Evolutionary conservation across 2,888 invertebrate species (phyloP).

Genomic region (Apodemia hepburni): DNA sequence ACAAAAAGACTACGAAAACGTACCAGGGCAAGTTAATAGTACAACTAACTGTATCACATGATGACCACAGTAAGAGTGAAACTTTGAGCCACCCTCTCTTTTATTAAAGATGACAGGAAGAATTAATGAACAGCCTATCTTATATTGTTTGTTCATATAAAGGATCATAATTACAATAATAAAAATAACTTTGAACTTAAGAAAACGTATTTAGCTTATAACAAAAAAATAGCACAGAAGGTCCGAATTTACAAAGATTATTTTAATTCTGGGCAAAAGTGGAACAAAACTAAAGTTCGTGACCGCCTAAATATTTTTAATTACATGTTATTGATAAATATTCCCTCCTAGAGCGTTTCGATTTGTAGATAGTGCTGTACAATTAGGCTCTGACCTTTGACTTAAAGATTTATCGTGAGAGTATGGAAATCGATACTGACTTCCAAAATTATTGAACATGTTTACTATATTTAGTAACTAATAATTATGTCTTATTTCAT

Average conservation of each 20-base stretch:
- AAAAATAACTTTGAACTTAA: too few relatives aligned
- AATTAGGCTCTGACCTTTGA: slow-evolving; percentile 76
- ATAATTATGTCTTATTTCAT: slow-evolving; percentile 7
- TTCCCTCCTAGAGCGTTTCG: slow-evolving; percentile 64
- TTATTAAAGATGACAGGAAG: too few relatives aligned
- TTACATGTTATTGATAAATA: slow-evolving; percentile 79
- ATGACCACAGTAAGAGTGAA: too few relatives aligned
- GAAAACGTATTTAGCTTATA: too few relatives aligned
- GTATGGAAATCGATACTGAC: slow-evolving; percentile 54
- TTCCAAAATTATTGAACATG: slow-evolving; percentile 27
- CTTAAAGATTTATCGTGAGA: slow-evolving; percentile 73
- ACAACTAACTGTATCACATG: too few relatives aligned
- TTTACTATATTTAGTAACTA: slow-evolving; percentile 9
- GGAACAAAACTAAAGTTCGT: slow-evolving; percentile 28
- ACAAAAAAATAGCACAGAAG: too few relatives aligned
- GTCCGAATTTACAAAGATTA: neutral
- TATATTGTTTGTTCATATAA: too few relatives aligned
- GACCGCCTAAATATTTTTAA: slow-evolving; percentile 74
- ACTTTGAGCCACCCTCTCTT: too few relatives aligned
- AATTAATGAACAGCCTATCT: too few relatives aligned
- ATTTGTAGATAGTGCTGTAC: slow-evolving; percentile 69
- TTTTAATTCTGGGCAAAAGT: neutral
- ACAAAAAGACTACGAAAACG: too few relatives aligned
- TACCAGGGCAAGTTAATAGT: too few relatives aligned
- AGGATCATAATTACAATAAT: too few relatives aligned